Conservation (phyloP, 2,113 vertebrate species). For the Amia ocellicauda region DNA sequence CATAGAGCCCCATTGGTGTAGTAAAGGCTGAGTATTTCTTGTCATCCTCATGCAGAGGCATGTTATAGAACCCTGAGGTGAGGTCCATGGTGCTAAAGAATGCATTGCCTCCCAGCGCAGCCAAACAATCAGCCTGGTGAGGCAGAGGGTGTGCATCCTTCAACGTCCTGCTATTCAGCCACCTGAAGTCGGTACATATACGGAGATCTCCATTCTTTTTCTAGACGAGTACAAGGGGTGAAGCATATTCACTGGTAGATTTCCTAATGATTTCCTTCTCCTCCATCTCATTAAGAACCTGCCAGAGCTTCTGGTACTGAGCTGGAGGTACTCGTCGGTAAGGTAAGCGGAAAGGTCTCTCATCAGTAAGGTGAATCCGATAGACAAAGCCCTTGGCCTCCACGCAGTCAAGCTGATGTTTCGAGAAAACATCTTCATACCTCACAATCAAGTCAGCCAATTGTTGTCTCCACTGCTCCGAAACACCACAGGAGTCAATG, state of each 20-base stretch:
- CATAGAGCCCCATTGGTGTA: constrained; percentile 2
- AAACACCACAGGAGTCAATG: constrained; percentile 19
- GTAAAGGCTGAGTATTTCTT: neutral
- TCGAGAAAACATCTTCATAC: constrained; percentile 22
- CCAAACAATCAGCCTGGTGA: constrained; percentile 17
- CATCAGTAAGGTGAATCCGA: constrained; percentile 1
- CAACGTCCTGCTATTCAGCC: constrained; percentile 18
- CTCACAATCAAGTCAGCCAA: constrained; percentile 5
- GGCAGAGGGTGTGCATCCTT: constrained; percentile 24
- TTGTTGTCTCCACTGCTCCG: neutral
- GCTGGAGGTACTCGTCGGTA: constrained; percentile 6
- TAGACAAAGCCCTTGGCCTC: constrained; percentile 20
- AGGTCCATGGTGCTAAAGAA: constrained; percentile 25
- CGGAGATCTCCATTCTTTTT: constrained; percentile 23
- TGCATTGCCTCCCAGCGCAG: constrained; percentile 11
- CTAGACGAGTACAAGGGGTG: constrained; percentile 17
- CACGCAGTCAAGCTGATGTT: constrained; percentile 27
- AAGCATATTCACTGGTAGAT: constrained; percentile 20
- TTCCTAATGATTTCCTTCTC: constrained; percentile 21
- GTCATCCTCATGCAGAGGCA: neutral
- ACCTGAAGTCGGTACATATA: constrained; percentile 17
- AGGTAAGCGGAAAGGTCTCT: constrained; percentile 21
- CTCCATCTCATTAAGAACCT: constrained; percentile 13
- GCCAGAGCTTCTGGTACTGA: constrained; percentile 8
- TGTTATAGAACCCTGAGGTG: constrained; percentile 17